Conservation (phyloP, 2,113 vertebrate genomes). For the Siniperca knerii region DNA sequence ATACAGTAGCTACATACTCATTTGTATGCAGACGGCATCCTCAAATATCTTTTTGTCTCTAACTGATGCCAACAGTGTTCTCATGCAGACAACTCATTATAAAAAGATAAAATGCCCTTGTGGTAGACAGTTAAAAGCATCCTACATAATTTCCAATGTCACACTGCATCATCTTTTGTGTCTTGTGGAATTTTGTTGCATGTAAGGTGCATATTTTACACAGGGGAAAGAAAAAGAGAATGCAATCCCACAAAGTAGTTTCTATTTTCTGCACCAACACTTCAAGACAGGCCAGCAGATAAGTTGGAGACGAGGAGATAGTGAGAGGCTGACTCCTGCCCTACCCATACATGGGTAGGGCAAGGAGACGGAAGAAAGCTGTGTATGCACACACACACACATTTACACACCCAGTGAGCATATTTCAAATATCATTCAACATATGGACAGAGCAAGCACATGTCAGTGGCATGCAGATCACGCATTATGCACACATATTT, state of each 20-base stretch:
- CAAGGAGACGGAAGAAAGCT: conserved; percentile 48
- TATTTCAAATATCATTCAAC: conserved; percentile 62
- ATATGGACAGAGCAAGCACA: conserved; percentile 47
- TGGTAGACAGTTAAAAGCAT: conserved; percentile 47
- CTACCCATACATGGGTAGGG: conserved; percentile 54
- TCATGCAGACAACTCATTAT: conserved; percentile 51
- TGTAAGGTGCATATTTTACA: conserved; percentile 39
- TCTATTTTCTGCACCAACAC: conserved; percentile 74
- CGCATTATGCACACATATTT: conserved; percentile 48
- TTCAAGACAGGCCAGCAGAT: conserved; percentile 68
- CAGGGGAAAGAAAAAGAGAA: conserved; percentile 19
- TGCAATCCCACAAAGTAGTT: conserved; percentile 37
- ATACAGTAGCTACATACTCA: conserved; percentile 53
- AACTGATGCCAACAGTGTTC: conserved; percentile 28
- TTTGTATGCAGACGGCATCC: conserved; percentile 60
- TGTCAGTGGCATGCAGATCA: conserved; percentile 53
- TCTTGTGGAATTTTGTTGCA: conserved; percentile 26
- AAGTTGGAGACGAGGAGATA: conserved; percentile 71
- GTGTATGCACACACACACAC: conserved; percentile 37
- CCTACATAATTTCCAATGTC: conserved; percentile 29
- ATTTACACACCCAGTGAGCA: conserved; percentile 56
- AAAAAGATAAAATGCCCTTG: conserved; percentile 30
- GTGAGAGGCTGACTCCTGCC: conserved; percentile 10
- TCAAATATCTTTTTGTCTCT: conserved; percentile 35
- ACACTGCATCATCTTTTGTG: conserved; percentile 37